Evolutionary conservation across 2,888 invertebrate species (phyloP).

Genomic region (Drosophila nr. perissopoda): DNA sequence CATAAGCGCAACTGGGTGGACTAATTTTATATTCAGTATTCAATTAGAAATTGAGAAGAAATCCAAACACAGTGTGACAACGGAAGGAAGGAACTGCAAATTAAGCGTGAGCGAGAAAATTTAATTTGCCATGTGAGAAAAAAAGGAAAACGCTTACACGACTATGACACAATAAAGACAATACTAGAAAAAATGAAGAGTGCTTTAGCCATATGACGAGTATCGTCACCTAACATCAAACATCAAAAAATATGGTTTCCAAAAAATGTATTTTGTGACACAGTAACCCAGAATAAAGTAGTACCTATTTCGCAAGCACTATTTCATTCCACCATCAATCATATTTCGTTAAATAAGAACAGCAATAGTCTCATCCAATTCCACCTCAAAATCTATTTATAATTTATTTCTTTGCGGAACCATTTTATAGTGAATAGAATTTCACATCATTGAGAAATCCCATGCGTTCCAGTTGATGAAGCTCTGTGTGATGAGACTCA

Average conservation of each 20-base stretch:
- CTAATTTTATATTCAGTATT: not conserved
- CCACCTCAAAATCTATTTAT: not conserved
- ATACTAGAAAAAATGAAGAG: too few relatives aligned
- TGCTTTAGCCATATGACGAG: too few relatives aligned
- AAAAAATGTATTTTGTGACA: not conserved
- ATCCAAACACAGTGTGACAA: not conserved
- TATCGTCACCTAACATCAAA: too few relatives aligned
- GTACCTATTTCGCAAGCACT: not conserved
- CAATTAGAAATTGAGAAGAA: not conserved
- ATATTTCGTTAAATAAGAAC: not conserved
- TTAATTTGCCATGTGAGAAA: not conserved
- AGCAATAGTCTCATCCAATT: not conserved
- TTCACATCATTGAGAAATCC: not conserved
- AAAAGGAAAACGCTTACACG: not conserved
- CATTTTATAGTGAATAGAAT: not conserved
- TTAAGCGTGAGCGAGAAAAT: not conserved
- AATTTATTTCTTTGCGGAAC: not conserved
- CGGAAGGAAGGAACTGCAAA: not conserved
- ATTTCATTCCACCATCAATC: not conserved
- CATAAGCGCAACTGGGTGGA: not conserved
- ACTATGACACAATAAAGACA: not conserved
- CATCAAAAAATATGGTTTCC: too few relatives aligned
- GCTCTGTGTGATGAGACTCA: not conserved
- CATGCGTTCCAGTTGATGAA: not conserved
- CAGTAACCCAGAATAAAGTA: not conserved